Evolutionary conservation across 2,113 vertebrate species (phyloP).

Genomic region (Synodontis membranacea): DNA sequence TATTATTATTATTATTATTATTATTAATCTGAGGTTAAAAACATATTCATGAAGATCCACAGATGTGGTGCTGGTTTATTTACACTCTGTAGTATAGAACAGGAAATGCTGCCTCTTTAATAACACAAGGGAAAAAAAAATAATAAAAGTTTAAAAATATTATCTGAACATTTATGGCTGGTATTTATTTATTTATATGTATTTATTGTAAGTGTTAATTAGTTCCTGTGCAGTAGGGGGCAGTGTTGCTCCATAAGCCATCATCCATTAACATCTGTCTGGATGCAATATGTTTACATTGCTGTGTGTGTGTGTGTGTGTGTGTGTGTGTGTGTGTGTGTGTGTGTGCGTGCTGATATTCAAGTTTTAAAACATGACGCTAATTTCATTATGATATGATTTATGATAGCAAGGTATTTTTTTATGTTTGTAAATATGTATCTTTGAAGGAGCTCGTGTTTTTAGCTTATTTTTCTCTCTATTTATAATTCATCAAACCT

Average conservation of each 20-base stretch:
- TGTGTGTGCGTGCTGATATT: background rate
- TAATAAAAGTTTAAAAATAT: background rate
- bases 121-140: background rate
- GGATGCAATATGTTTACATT: background rate
- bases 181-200: background rate
- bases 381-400: background rate
- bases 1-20: conserved; percentile 18
- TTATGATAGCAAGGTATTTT: background rate
- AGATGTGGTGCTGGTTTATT: background rate
- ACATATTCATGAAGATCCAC: background rate
- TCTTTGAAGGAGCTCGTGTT: background rate
- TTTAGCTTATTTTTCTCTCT: background rate
- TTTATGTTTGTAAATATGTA: background rate
- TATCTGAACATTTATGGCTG: background rate
- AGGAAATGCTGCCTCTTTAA: background rate
- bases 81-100: background rate
- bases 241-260: conserved; percentile 61
- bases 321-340: background rate
- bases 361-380: background rate
- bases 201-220: background rate
- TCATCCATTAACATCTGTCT: background rate
- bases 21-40: background rate
- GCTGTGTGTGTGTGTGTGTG: background rate
- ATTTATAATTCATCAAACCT: background rate
- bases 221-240: conserved; percentile 63